Base-by-base conservation (phyloP, 2,113 vertebrate genomes). In the Typhlomys cinereus region DNA sequence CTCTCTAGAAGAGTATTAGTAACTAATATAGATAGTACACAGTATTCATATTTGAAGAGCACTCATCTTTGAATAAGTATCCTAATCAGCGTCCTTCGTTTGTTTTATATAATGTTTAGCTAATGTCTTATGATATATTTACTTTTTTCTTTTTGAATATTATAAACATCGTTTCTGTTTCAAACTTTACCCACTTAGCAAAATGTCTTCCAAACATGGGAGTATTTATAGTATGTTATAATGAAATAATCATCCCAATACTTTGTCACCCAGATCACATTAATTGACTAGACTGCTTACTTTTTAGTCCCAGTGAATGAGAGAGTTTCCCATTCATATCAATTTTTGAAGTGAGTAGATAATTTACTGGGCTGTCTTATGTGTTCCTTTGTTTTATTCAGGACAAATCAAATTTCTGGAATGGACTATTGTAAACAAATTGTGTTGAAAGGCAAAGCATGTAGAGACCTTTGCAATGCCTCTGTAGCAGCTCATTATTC, bases 351-450 rank as follows among this genome's bases (percentile, higher is more conserved):
- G 46, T 81, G 39, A 90, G 10, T 64, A 73, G 44, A 34, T 80
- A 62, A 92, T 79, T 91, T 89, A 74, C 18, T 85, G 73, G 20
- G 71, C 44, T 67, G 29, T 76, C 95, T 91, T 61, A 12, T 81
- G 18, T 89, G 88, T 96, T 94, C 46, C 92, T 95, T 90, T 75
- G 64, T 79, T 93, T 92, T 80, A 61, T 92, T 89, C 78, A 88
- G 96, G 73, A 83, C 66, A 76, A 96, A 94, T 75, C 13, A 29
- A 82, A 81, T 91, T 94, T 92, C 64, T 92, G 69, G 73, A 94
- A 91, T 64, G 41, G 41, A 84, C 57, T 88, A 50, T 67, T 74
- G 70, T 41, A 70, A 79, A 79, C 27, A 64, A 91, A 52, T 93
- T 89, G 29, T 89, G 64, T 83, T 95, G 78, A 89, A 73, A 96